Base-by-base conservation (phyloP, 2,797 vertebrate genomes). In the Chaetodon trifasciatus region DNA sequence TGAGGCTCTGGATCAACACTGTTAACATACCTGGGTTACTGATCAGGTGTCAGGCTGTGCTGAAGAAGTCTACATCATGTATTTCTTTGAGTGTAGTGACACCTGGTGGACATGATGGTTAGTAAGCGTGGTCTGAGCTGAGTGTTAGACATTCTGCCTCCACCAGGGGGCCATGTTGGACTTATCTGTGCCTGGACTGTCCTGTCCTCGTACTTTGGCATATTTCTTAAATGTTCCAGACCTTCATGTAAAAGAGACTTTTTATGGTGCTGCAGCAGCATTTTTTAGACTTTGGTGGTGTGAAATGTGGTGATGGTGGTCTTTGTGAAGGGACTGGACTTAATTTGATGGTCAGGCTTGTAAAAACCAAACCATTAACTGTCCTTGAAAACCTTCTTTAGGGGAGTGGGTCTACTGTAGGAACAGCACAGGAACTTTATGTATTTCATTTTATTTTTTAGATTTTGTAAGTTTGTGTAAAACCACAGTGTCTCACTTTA, bases 71-170 rank as follows among this genome's bases (percentile, higher is more conserved):
- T n/a, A 6, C 3, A 1, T 5, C 9, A 16, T 32, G 13, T 2
- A 72, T 91, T 52, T 70, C 13, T 85, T 83, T 85, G 82, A 19
- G 19, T 82, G 32, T 83, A 74, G 84, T 63, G 92, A 80, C 94
- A 85, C 80, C 94, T 95, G 75, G 78, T 92, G 95, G 92, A 71
- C n/a, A 64, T 15, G 9, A 19, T 19, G 16, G 46, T 3, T 53
- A 47, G 40, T 1, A 21, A 1, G 0, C 12, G 12, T 35, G 32
- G 16, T 23, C 9, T 10, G 3, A 1, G 13, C 7, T 35, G 35
- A 2, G 1, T n/a, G 28, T 46, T 47, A 9, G 4, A 11, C 13
- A 0, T 6, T 47, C 1, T 63, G 55, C 56, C 4, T 83, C 88
- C 92, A 83, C 82, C 10, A 79, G 88, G 50, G 67, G 82, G 88